Base-by-base conservation (phyloP, 2,797 vertebrate species). In the Antennarius maculatus region DNA sequence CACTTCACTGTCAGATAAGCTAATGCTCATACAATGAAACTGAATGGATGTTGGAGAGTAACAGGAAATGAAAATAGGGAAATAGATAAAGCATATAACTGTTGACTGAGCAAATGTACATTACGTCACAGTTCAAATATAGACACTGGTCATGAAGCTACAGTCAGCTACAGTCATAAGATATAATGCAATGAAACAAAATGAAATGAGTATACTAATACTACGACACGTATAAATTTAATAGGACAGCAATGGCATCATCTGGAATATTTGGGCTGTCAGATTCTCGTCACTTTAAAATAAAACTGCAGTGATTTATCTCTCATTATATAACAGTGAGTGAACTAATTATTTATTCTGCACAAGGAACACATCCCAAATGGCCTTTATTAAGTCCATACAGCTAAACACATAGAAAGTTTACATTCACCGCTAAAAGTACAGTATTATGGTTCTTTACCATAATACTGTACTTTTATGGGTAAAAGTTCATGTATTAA, bases 61-160 rank as follows among this genome's bases (percentile, higher is more conserved):
- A 77, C 67, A 76, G 84, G 82, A 88, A 86, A 84, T 81, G 66
- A 85, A 84, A 88, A 88, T 72, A 76, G 67, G 68, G 83, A 90
- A 84, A 88, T 71, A 74, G 77, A 57, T 69, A 51, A 59, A 72
- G 58, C 48, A 2, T 34, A 47, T 70, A 66, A 57, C n/a, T 55
- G 52, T 69, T 65, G 23, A 78, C 52, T 48, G 51, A 68, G 37
- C 41, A 81, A 67, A 70, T 23, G 50, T 43, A 52, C 59, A 58
- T 53, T 56, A 70, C 37, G 42, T 50, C 0, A 0, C 14, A 42
- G 11, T 16, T 28, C 3, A 42, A 43, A 37, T 31, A 65, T 41
- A n/a, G n/a, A 1, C 52, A 14, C 18, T 67, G 15, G 7, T 18
- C n/a, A 34, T 27, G 9, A 42, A 62, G 23, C 10, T 15, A 34